Evolutionary conservation across 2,797 vertebrate species (phyloP), one percentile per base, ranked within the genome.

Genomic region (Micrastur ruficollis): DNA sequence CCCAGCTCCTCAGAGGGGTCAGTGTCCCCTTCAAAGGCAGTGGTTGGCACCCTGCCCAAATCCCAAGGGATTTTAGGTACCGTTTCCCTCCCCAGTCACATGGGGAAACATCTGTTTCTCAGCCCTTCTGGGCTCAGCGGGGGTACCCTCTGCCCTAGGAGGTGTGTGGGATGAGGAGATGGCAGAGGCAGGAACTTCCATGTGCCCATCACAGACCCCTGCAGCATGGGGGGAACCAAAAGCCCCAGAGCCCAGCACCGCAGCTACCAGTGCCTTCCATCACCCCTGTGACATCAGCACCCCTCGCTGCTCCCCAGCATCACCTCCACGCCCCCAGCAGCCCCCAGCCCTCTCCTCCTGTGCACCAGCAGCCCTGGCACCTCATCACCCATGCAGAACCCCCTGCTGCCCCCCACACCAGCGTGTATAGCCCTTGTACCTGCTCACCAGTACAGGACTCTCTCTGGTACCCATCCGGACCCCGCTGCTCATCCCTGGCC

Each of bases 401-500:
- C 16, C 31, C 29, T 7, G 5, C 16, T 47, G 52, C 26, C 16
- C 20, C n/a, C 50, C 26, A 12, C 34, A 32, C 22, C 25, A 29
- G 21, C 2, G 0, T 2, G 2, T 7, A 17, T 59, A 31, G 17
- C 44, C 19, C n/a, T 72, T 2, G 2, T 16, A 17, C 42, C 31
- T 32, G 26, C 73, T 40, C 31, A 13, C 21, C 14, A 31, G 56
- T 21, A 5, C 52, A 19, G 44, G 23, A 32, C 36, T 8, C 32
- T 6, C 50, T 16, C 16, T 38, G 42, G 42, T 20, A 47, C 40
- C 38, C 27, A 14, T 4, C 27, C 16, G 2, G 21, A 52, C 3
- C 32, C 50, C 46, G 65, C 58, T 29, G 44, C 68, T 47, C 23
- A 17, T 34, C 46, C 46, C 31, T 23, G 10, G 8, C 18, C 32